These are phyloP conservation scores for Brachirus orientalis DNA, from an alignment of 2,113 vertebrate species.

Conservation along the genomic window DNA sequence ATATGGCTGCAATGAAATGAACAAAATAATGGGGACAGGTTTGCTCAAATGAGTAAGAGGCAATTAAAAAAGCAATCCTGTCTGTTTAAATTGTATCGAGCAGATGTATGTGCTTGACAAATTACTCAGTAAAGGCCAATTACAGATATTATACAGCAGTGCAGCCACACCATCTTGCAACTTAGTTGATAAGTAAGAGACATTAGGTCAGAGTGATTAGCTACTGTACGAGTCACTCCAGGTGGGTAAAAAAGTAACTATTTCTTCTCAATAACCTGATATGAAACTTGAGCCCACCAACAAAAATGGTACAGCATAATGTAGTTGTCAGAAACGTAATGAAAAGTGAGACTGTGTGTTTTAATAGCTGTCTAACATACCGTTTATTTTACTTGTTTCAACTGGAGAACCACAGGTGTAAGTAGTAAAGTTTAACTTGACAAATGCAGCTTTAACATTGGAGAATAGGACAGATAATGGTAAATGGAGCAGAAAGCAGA, in stretches of 20 bases:
- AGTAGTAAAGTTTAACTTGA: too few relatives aligned
- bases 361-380: neutral
- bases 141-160: slow-evolving; percentile 28
- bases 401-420: neutral
- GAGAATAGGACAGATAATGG: too few relatives aligned
- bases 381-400: neutral
- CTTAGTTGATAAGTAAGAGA: slow-evolving; percentile 17
- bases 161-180: slow-evolving; percentile 21
- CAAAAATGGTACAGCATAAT: neutral
- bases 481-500: too few relatives aligned
- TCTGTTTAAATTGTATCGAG: slow-evolving; percentile 39
- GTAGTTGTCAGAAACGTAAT: neutral
- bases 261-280: neutral
- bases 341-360: neutral
- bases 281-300: neutral
- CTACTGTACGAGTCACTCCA: neutral
- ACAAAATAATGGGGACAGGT: slow-evolving; percentile 37
- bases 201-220: slow-evolving; percentile 15
- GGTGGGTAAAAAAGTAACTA: neutral
- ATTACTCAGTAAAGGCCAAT: slow-evolving; percentile 39
- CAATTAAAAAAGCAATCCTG: slow-evolving; percentile 36
- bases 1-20: slow-evolving; percentile 42
- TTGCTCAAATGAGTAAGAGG: slow-evolving; percentile 30
- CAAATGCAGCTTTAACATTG: too few relatives aligned
- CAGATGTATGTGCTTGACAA: slow-evolving; percentile 24